phyloP scores from a whole-genome alignment of 2,113 vertebrate genomes.

The Petaurus breviceps region DNA sequence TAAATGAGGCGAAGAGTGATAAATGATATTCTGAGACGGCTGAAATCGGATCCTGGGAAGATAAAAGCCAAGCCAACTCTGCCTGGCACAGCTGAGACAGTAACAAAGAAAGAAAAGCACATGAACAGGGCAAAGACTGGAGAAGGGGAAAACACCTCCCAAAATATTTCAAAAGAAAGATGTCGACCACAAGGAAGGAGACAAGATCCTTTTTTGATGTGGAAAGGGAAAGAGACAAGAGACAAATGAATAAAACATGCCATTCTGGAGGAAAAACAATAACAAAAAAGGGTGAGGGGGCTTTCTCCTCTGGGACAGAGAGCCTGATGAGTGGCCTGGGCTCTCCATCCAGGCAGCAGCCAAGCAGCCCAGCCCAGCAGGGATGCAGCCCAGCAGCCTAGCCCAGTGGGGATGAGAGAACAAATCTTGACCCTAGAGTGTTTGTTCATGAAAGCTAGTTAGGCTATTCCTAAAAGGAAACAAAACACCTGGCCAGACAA shows the following conservation, averaged over 20 bases:
- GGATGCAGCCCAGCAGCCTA: conserved; percentile 77
- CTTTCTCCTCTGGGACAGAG: conserved; percentile 58
- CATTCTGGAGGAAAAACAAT: conserved; percentile 40
- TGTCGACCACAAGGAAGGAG: conserved; percentile 43
- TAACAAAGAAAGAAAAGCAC: conserved; percentile 71
- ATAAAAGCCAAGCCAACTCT: conserved; percentile 72
- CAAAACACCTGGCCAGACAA: conserved; percentile 73
- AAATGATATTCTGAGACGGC: conserved; percentile 86
- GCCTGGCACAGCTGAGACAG: neutral
- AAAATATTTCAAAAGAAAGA: conserved; percentile 63
- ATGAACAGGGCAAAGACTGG: conserved; percentile 72
- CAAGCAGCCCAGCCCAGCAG: conserved; percentile 81
- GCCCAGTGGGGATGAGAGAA: conserved; percentile 82
- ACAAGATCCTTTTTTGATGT: conserved; percentile 20
- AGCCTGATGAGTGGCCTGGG: conserved; percentile 77
- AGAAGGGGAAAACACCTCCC: conserved; percentile 69
- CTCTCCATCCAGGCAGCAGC: conserved; percentile 75
- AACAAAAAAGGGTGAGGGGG: neutral
- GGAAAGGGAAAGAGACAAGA: conserved; percentile 58
- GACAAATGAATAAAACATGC: conserved; percentile 58
- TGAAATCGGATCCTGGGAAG: conserved; percentile 87
- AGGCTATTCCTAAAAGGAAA: conserved; percentile 79
- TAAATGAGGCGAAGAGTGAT: conserved; percentile 89
- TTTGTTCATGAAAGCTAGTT: conserved; percentile 77
- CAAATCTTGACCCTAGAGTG: conserved; percentile 80